These are phyloP conservation scores for Rhea pennata DNA, from an alignment of 2,113 vertebrate species.

Conservation along the genomic window DNA sequence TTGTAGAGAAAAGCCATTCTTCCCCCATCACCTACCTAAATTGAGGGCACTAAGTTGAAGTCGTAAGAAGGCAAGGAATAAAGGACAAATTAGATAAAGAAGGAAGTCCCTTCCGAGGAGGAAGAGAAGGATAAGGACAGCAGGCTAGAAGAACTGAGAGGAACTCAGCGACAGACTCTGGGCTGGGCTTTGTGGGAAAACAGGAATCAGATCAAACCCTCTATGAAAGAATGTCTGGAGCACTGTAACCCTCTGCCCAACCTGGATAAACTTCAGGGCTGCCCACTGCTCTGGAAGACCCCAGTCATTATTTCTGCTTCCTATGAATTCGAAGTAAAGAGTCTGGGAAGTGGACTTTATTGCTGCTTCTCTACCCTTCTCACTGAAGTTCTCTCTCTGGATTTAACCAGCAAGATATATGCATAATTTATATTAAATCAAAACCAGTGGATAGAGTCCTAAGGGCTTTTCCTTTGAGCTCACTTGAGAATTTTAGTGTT, in stretches of 20 bases:
- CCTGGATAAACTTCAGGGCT: background rate
- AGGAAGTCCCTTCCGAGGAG: background rate
- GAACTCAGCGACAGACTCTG: background rate
- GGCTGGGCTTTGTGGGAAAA: background rate
- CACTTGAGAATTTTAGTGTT: slow-evolving; percentile 22
- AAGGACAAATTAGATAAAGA: background rate
- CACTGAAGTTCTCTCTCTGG: background rate
- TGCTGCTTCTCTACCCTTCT: background rate
- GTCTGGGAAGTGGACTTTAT: background rate
- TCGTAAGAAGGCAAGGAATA: background rate
- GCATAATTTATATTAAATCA: slow-evolving; percentile 8
- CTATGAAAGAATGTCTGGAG: background rate
- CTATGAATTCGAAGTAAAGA: background rate
- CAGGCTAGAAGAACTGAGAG: background rate
- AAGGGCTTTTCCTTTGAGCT: background rate
- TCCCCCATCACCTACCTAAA: background rate
- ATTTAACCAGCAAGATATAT: background rate
- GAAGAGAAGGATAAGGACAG: background rate
- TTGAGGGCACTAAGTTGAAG: background rate
- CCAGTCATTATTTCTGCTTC: background rate
- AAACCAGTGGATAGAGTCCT: background rate
- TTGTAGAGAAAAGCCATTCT: background rate
- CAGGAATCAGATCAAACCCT: background rate
- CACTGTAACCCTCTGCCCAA: background rate
- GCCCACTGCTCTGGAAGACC: background rate